These are phyloP conservation scores for Eriocheir sinensis DNA, from an alignment of 1,140 invertebrate species.

Conservation along the genomic window DNA sequence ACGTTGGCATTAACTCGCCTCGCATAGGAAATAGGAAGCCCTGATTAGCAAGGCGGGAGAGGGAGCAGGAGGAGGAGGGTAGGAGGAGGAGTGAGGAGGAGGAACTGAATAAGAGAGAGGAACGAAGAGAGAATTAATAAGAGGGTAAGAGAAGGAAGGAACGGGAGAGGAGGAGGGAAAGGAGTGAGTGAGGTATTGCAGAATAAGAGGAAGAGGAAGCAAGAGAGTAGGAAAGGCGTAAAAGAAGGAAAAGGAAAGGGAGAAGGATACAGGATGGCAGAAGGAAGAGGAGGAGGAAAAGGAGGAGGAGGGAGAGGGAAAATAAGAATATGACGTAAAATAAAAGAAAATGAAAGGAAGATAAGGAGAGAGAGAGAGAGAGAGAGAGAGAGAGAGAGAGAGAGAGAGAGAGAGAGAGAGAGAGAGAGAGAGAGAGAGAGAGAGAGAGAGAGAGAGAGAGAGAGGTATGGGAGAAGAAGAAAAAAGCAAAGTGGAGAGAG, in stretches of 20 bases:
- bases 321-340: background rate
- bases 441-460: no score
- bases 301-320: background rate
- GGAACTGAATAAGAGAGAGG: no score
- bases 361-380: no score
- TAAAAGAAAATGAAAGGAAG: background rate
- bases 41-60: no score
- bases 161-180: background rate
- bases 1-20: no score
- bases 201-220: background rate
- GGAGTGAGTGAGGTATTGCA: background rate
- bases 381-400: no score
- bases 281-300: background rate
- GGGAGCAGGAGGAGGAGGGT: background rate
- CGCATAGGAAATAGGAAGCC: no score
- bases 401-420: no score
- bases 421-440: background rate
- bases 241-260: no score
- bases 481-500: no score
- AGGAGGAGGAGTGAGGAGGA: background rate
- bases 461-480: no score
- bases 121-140: background rate
- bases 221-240: background rate
- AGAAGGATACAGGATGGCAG: no score
- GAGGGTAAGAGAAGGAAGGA: background rate